Conservation (phyloP, 2,888 invertebrate genomes). For the Scotopteryx bipunctaria region DNA sequence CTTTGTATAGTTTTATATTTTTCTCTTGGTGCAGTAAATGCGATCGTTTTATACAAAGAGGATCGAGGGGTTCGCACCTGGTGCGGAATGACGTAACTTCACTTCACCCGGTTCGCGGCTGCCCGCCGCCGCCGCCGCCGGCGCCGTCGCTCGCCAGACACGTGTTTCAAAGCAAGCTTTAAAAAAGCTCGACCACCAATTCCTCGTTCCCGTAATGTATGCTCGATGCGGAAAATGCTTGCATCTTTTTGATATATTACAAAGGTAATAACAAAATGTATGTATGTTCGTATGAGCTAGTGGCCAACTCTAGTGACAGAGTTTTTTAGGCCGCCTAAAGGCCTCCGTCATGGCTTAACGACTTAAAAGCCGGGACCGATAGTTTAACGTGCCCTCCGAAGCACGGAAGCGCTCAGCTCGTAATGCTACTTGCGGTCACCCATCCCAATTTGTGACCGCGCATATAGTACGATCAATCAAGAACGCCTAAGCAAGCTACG, state of each 20-base stretch:
- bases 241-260: neutral
- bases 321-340: too few relatives aligned
- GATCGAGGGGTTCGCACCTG: constrained; percentile 57
- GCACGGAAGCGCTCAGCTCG: too few relatives aligned
- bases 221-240: constrained; percentile 40
- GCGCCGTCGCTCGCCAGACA: constrained; percentile 33
- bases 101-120: constrained; percentile 17
- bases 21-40: constrained; percentile 28
- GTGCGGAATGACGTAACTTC: constrained; percentile 37
- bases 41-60: constrained; percentile 46
- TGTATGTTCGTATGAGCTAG: too few relatives aligned
- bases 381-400: too few relatives aligned
- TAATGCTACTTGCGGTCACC: too few relatives aligned
- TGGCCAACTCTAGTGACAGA: too few relatives aligned
- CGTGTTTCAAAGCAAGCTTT: constrained; percentile 38
- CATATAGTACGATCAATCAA: too few relatives aligned
- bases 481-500: too few relatives aligned
- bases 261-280: too few relatives aligned
- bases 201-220: constrained; percentile 41
- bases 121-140: constrained; percentile 14
- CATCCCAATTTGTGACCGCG: too few relatives aligned
- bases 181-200: constrained; percentile 33
- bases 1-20: constrained; percentile 28
- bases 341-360: too few relatives aligned
- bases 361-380: too few relatives aligned